A percentile compares a stretch with the other conserved stretches of the same genome.
Evolutionary conservation across 2,113 vertebrate species (phyloP).

Genomic region (Notarius lentiginosus): DNA sequence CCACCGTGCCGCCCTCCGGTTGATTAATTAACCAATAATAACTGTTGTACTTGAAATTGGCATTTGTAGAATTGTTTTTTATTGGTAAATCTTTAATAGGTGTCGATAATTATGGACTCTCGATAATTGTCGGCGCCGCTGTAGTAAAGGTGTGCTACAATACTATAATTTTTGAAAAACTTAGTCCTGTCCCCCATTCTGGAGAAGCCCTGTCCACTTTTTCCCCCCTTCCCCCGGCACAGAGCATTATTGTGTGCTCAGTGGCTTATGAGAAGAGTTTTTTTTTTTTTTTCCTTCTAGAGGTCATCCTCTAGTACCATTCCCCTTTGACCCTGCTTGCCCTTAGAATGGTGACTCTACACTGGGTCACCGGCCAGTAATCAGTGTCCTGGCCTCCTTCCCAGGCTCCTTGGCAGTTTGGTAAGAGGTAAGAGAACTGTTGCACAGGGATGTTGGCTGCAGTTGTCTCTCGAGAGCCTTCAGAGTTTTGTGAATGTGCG

Average conservation of each 20-base stretch:
- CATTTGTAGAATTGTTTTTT: too few relatives aligned
- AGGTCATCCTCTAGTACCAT: slow-evolving; percentile 68
- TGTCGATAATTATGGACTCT: too few relatives aligned
- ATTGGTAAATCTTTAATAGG: too few relatives aligned
- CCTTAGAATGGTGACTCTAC: slow-evolving; percentile 61
- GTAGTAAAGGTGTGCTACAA: too few relatives aligned
- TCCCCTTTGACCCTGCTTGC: slow-evolving; percentile 68
- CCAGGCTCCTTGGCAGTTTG: slow-evolving; percentile 60
- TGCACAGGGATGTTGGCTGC: slow-evolving; percentile 37
- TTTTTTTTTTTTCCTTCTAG: slow-evolving; percentile 22
- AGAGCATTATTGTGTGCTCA: slow-evolving; percentile 59
- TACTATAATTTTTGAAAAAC: too few relatives aligned
- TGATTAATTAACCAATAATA: too few relatives aligned
- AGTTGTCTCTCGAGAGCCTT: slow-evolving; percentile 37
- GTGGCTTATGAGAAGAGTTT: slow-evolving; percentile 39
- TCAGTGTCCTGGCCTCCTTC: slow-evolving; percentile 73
- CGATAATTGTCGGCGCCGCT: too few relatives aligned
- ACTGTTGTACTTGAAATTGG: too few relatives aligned
- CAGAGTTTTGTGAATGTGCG: slow-evolving; percentile 25
- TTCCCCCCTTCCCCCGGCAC: slow-evolving; percentile 36
- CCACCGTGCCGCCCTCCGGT: too few relatives aligned
- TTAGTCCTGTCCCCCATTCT: not conserved
- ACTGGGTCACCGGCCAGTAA: slow-evolving; percentile 68
- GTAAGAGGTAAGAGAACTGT: slow-evolving; percentile 40
- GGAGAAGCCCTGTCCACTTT: slow-evolving; percentile 49